Base-by-base conservation (phyloP, 2,113 vertebrate species). In the Raja brachyura region DNA sequence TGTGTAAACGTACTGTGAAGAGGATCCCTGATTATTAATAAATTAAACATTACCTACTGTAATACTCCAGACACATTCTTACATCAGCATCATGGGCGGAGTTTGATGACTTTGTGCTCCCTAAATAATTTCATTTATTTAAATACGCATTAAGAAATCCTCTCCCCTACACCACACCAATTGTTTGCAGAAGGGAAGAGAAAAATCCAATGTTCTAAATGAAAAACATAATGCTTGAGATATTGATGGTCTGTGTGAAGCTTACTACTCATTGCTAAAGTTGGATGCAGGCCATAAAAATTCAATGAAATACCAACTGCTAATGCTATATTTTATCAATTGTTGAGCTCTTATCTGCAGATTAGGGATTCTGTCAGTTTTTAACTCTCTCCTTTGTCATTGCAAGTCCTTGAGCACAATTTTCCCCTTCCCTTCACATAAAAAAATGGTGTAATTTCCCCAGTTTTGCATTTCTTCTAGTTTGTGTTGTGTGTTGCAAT, bases 251-350 rank as follows among this genome's bases (percentile, higher is more conserved):
- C 22, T 73, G 25, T 92, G 20, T 92, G 22, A 70, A 92, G 33
- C 63, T 25, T 63, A 70, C 18, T 39, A 39, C n/a, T 90, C 88
- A 39, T 90, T 90, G 63, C 66, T 9, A 70, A 20, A 90, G 63
- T 63, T 90, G 63, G 66, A 68, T 68, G 63, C 31, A 61, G 31
- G 63, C 66, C 86, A 70, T 90, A 73, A 90, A 90, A 31, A 48
- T 70, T 68, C 33, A 90, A n/a, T n/a, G 1, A 39, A 68, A 90
- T 0, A 68, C 66, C 88, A 90, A 31, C 28, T 90, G 88, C 39
- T 90, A 90, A 86, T n/a, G 56, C 81, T 90, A 39, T 92, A 25
- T 73, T 92, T 73, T 92, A 92, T 73, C 33, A 73, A 90, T 10
- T 92, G 20, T 92, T 73, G 90, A 92, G 48, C 31, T 70, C 33